A percentile compares a stretch with the other conserved stretches of the same genome.
Conservation (phyloP, 2,113 vertebrate genomes). For the Diadophis punctatus region DNA sequence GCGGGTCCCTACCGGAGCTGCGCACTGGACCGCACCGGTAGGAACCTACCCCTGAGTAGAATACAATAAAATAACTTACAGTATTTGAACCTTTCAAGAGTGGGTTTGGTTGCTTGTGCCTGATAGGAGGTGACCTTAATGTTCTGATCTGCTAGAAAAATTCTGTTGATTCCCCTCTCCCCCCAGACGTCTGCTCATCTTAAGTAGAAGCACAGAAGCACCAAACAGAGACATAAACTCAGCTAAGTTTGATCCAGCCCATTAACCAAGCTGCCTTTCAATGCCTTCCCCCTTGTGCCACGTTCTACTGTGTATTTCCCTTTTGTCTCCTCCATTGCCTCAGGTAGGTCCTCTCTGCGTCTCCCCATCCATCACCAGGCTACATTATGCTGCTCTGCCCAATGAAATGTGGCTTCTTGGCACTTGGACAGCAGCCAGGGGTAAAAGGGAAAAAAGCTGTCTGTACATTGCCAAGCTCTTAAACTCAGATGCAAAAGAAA, state of each 20-base stretch:
- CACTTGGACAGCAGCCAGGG: conserved; percentile 27
- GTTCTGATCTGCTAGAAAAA: background rate
- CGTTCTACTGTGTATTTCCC: background rate
- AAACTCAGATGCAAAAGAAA: conserved; percentile 43
- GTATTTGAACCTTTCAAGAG: background rate
- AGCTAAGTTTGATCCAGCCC: conserved; percentile 51
- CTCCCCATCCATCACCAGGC: conserved; percentile 4
- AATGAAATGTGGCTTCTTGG: background rate
- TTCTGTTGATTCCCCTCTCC: conserved; percentile 1
- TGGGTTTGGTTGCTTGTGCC: background rate
- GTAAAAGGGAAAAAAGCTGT: conserved; percentile 14
- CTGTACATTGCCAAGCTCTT: background rate
- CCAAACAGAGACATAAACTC: conserved; percentile 31
- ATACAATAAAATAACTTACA: background rate
- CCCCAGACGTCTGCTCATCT: accelerated
- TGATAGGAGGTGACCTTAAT: background rate
- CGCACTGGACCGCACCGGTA: too few relatives aligned
- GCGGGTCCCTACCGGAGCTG: too few relatives aligned
- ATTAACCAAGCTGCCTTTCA: conserved; percentile 57
- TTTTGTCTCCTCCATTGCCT: conserved; percentile 17
- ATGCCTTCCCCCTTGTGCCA: conserved; percentile 28
- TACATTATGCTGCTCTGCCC: conserved; percentile 8
- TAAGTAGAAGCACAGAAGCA: accelerated
- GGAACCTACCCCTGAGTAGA: too few relatives aligned
- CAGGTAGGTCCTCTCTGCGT: conserved; percentile 48